phyloP scores from a whole-genome alignment of 1,140 invertebrate species.

The Luehdorfia chinensis region DNA sequence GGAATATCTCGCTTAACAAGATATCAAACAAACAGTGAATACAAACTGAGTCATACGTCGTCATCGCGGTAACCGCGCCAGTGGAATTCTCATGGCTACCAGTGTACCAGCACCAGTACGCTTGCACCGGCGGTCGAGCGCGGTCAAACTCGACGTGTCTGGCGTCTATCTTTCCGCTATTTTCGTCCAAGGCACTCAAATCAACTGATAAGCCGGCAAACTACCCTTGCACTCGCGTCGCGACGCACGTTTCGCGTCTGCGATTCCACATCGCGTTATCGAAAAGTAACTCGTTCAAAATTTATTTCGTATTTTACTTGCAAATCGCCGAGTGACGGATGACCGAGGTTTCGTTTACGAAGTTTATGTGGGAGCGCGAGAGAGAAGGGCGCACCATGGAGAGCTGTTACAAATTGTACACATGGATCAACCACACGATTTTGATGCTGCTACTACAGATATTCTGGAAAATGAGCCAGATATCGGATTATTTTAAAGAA shows the following conservation, averaged over 20 bases:
- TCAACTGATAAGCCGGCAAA: slow-evolving; percentile 57
- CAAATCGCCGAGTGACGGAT: slow-evolving; percentile 52
- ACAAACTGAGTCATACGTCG: slow-evolving; percentile 64
- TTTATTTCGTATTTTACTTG: slow-evolving; percentile 33
- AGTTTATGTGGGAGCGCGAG: slow-evolving; percentile 49
- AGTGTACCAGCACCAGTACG: slow-evolving; percentile 39
- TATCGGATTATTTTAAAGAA: slow-evolving; percentile 64
- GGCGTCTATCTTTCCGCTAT: slow-evolving; percentile 38
- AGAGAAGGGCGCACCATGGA: slow-evolving; percentile 52
- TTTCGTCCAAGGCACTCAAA: slow-evolving; percentile 43
- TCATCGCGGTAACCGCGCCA: slow-evolving; percentile 31
- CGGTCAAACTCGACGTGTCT: slow-evolving; percentile 44
- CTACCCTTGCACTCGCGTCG: slow-evolving; percentile 28
- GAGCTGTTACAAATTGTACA: slow-evolving; percentile 67
- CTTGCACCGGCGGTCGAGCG: slow-evolving; percentile 57
- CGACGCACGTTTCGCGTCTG: slow-evolving; percentile 27
- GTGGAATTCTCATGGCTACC: slow-evolving; percentile 35
- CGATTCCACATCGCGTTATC: slow-evolving; percentile 12
- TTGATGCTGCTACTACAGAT: slow-evolving; percentile 67
- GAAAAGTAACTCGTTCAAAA: background rate
- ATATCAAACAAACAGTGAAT: slow-evolving; percentile 44
- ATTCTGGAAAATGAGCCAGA: slow-evolving; percentile 71
- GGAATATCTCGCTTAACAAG: slow-evolving; percentile 26
- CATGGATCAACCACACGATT: slow-evolving; percentile 65
- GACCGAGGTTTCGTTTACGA: slow-evolving; percentile 57